Base-by-base conservation (phyloP, 2,888 invertebrate genomes). In the Panopea generosa region DNA sequence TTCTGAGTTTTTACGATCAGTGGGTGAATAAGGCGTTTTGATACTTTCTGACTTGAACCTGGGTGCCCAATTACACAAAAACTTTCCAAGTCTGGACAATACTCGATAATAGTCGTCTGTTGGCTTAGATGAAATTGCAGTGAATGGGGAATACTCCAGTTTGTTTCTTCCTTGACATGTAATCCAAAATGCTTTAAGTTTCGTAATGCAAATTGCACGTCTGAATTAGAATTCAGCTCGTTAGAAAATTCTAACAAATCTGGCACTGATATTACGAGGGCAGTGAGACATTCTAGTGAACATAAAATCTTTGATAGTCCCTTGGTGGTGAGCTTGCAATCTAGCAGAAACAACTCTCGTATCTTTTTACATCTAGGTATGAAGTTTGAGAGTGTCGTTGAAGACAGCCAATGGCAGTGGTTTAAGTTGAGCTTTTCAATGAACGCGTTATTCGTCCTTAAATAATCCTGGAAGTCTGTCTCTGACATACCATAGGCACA, bases 391-490 rank as follows among this genome's bases (percentile, higher is more conserved):
- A 90, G 68, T 14, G 77, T 76, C 6, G 82, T 68, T 2, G 86
- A 82, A 1, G 85, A 74, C 40, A 90, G 62, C 91, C 91, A 91
- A 78, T 90, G 88, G 70, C 90, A 90, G 71, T 90, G 86, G 73
- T 88, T 89, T 2, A 91, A 83, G 75, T 89, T 87, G 22, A 91
- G 83, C 14, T 33, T 61, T 47, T 87, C 84, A 22, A 91, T 81
- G 49, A 82, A 69, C 3, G 68, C 70, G 50, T 69, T 68, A 43
- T 86, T 84, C 38, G 82, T 79, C 22, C 71, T 62, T 7, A 90
- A 60, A 61, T 86, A 89, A 14, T 84, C 78, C 49, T 83, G 77
- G 9, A 90, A 59, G 26, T 86, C 84, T n/a, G 81, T 80, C 49
- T 89, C 86, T 38, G 84, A 68, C 66, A 74, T 27, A 18, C 81